Conservation (phyloP, 2,797 vertebrate genomes). For the Siniperca undulata region DNA sequence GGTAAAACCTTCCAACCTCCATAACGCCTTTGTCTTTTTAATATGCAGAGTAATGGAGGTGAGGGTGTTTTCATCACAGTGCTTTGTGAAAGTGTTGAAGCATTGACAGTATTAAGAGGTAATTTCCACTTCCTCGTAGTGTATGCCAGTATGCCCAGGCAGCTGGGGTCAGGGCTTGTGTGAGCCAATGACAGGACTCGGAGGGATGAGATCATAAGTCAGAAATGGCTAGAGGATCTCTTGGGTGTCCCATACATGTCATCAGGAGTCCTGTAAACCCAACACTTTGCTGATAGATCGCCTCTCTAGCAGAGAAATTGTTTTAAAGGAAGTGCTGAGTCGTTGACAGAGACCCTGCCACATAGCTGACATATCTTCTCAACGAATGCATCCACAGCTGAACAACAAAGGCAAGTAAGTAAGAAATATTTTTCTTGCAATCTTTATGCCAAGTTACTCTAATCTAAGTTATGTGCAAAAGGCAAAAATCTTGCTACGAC, state of each 20-base stretch:
- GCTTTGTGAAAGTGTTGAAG: slow-evolving; percentile 60
- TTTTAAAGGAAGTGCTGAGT: slow-evolving; percentile 76
- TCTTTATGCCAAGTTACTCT: slow-evolving; percentile 31
- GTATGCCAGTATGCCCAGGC: slow-evolving; percentile 30
- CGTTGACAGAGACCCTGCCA: slow-evolving; percentile 67
- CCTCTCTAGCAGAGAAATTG: slow-evolving; percentile 63
- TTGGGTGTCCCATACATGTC: slow-evolving; percentile 77
- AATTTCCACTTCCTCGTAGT: slow-evolving; percentile 68
- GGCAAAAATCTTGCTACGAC: slow-evolving; percentile 27
- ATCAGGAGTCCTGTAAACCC: slow-evolving; percentile 69
- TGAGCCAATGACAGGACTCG: slow-evolving; percentile 67
- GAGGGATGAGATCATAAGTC: slow-evolving; percentile 73
- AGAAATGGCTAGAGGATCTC: slow-evolving; percentile 61
- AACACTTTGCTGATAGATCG: slow-evolving; percentile 77
- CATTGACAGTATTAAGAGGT: slow-evolving; percentile 63
- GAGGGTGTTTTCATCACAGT: slow-evolving; percentile 52
- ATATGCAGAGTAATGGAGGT: slow-evolving; percentile 50
- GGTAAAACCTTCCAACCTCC: slow-evolving; percentile 46
- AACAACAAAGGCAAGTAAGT: slow-evolving; percentile 7
- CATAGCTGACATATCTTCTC: slow-evolving; percentile 64
- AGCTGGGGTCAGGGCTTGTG: slow-evolving; percentile 57
- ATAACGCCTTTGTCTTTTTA: slow-evolving; percentile 46
- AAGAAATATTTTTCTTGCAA: neutral
- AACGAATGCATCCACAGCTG: slow-evolving; percentile 40
- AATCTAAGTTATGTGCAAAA: slow-evolving; percentile 34